Percentiles rank a stretch among this genome's conserved stretches.
These are phyloP conservation scores for Syngnathus floridae DNA, from an alignment of 2,113 vertebrate genomes.

Conservation along the genomic window DNA sequence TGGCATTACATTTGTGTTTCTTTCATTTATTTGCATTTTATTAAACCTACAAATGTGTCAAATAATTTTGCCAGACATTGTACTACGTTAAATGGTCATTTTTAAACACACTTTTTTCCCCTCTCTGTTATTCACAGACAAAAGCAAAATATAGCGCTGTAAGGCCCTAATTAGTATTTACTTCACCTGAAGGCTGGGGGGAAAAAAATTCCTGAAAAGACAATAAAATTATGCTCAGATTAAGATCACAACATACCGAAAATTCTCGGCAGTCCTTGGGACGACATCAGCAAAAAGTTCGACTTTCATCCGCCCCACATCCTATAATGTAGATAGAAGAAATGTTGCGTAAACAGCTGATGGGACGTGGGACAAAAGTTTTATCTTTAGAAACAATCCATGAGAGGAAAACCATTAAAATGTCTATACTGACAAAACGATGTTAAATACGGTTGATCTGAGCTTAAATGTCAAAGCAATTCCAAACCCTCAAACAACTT, in stretches of 20 bases:
- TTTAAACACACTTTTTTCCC: not conserved
- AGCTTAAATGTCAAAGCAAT: not conserved
- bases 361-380: not conserved
- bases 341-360: not conserved
- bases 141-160: not conserved
- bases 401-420: not conserved
- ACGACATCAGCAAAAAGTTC: conserved; percentile 94
- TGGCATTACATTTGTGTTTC: no score
- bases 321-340: conserved; percentile 64
- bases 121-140: not conserved
- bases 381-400: not conserved
- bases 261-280: conserved; percentile 92
- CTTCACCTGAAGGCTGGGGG: not conserved
- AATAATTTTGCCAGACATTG: no score
- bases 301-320: conserved; percentile 92
- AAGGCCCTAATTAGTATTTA: not conserved
- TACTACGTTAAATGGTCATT: not conserved
- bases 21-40: no score
- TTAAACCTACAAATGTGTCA: no score
- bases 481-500: not conserved
- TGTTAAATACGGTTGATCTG: not conserved
- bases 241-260: conserved; percentile 71
- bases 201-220: not conserved
- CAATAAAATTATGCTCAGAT: not conserved
- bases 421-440: not conserved